These are phyloP conservation scores for Sterna hirundo DNA, from an alignment of 2,113 vertebrate genomes.

Conservation along the genomic window DNA sequence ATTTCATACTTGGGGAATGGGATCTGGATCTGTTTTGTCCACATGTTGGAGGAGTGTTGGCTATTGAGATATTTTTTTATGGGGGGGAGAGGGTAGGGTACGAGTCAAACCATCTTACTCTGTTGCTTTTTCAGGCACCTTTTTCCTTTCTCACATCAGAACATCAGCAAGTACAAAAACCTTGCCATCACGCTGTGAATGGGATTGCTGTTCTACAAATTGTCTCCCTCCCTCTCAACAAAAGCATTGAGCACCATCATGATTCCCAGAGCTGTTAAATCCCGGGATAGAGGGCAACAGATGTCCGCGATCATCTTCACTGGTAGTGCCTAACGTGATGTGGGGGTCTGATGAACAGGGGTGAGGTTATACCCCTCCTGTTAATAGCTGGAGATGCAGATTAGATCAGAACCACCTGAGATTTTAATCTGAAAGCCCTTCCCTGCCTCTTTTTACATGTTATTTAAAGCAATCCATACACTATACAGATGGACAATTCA, in stretches of 20 bases:
- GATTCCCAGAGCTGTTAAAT: neutral
- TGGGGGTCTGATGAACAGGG: neutral
- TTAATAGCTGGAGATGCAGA: neutral
- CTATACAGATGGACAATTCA: too few relatives aligned
- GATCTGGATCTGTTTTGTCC: neutral
- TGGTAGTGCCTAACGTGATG: neutral
- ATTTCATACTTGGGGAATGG: neutral
- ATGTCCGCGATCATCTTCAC: neutral
- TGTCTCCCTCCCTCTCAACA: neutral
- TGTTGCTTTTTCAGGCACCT: neutral
- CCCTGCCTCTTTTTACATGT: neutral
- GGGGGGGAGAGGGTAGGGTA: accelerated
- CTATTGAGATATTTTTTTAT: neutral
- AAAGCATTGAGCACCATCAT: neutral
- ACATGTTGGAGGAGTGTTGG: neutral
- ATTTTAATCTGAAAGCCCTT: neutral
- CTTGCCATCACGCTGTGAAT: neutral
- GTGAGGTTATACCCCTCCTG: neutral
- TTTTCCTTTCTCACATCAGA: neutral
- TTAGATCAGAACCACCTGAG: neutral
- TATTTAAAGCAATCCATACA: too few relatives aligned
- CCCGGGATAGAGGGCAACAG: neutral
- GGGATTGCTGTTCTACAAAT: neutral
- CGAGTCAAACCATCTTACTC: neutral
- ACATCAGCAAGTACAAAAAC: neutral